Evolutionary conservation across 2,888 invertebrate genomes (phyloP), one percentile per base, ranked within the genome.

Genomic region (Automeris io): DNA sequence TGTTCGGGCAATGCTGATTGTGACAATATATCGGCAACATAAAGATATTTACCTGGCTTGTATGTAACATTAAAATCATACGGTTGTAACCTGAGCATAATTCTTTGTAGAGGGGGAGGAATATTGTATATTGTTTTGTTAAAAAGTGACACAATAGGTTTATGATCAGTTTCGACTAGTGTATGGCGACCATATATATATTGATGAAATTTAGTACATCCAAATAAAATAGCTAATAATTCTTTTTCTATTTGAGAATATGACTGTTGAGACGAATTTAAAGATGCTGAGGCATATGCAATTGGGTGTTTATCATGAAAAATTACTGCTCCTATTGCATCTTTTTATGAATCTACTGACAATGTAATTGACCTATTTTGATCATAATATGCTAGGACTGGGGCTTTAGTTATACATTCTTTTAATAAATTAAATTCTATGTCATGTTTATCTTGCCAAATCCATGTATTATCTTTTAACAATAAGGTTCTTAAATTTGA

Each of bases 21-120:
- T 0, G 56, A 57, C 11, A 54, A 18, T 5, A 51, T 31, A 21
- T 54, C 52, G 6, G 54, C 54, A 8, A 54, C 43, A 16, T 39
- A 46, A 8, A 54, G 19, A 5, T 51, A 36, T 21, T 40, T 49
- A n/a, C 49, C 50, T 1, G 50, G 50, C 34, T 49, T 48, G 25
- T 47, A 54, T 4, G 46, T 38, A 1, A 54, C 22, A n/a, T 37
- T 40, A 31, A 51, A 45, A 4, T 41, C 33, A 40, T 46, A 54
- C 0, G 45, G 49, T 24, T 51, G 49, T 9, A 54, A 26, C 25
- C 49, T 29, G 21, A 54, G 16, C 22, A 54, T 19, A 45, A 52
- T 54, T 21, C 50, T 29, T 35, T 54, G 54, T 19, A 54, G 70
- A 71, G 70, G 70, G 69, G 35, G 46, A 36, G n/a, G 5, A 1